Evolutionary conservation across 2,113 vertebrate species (phyloP), one percentile per base, ranked within the genome.

Genomic region (Oryzias woworae): DNA sequence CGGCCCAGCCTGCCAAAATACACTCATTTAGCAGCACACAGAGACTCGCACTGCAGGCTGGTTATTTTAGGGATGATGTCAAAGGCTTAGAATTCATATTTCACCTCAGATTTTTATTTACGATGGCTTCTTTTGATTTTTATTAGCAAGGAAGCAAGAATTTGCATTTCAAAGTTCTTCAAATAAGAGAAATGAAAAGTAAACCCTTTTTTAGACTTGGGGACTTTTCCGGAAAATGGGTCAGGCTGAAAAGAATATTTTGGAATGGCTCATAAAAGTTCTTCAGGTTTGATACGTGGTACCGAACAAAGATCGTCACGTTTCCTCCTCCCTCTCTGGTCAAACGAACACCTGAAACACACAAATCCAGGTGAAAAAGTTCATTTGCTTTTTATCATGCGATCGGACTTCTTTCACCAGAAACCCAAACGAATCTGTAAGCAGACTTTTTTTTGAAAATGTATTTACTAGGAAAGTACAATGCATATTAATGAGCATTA

Each of bases 151-250:
- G 84, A 91, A 89, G 89, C 84, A 89, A 85, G 85, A 79, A 89
- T 92, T 91, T 91, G 83, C 86, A 88, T 92, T 90, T 92, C 86
- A 92, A 91, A 91, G 89, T 81, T 83, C 51, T 69, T 71, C 73
- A 84, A 81, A 82, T 85, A 72, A 36, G 10, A 82, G 83, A 90
- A 89, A 88, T 89, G 59, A 84, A 91, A 90, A 89, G 88, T 81
- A 87, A 85, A 77, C 77, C 61, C 44, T 81, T 91, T 92, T 90
- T 90, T 79, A 80, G 85, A 77, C 80, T 92, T 90, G 90, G 78
- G 78, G 85, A 77, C 80, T 61, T 31, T 74, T 70, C 86, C 86
- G 87, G 91, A 91, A 93, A 92, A 87, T 64, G 79, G 73, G 71
- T 83, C 81, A 76, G 77, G 73, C 65, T 67, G 46, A 86, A 89